Base-by-base conservation (phyloP, 2,888 invertebrate species). In the Monoplex corrugatus region DNA sequence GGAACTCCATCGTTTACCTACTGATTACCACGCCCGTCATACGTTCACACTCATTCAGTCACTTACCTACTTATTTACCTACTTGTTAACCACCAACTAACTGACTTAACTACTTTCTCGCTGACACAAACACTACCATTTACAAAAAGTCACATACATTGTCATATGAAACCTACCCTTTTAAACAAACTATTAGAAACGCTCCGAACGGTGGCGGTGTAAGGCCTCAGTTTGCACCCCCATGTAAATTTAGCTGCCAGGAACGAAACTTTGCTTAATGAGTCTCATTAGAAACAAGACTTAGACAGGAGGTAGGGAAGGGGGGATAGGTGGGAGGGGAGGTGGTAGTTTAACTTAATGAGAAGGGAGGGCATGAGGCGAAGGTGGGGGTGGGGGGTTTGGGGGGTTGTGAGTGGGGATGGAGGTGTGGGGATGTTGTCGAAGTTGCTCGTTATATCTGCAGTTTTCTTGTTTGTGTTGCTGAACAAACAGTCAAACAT, bases 161-260 rank as follows among this genome's bases (percentile, higher is more conserved):
- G 13, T 35, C 10, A 75, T 35, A 38, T 23, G 75, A 75, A 75
- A 13, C 16, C 75, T 38, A 35, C 75, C 75, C 75, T 1, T 75
- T 0, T 10, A 13, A 75, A 38, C 75, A 32, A 32, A 13, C 75
- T 19, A 35, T 38, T 35, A 10, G 35, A 75, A 10, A 16, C 19
- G 63, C 63, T 13, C 35, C 35, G n/a, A n/a, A n/a, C n/a, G 13
- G 38, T 38, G 16, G 80, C 80, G 80, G 80, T 43, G 80, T 43
- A 40, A 44, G 43, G 13, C 40, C 80, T 43, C 43, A 43, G n/a
- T 80, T 80, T 80, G 80, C 35, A 35, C 80, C 43, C 80, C 80
- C 43, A 80, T 80, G 80, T 80, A 80, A 80, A 80, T 80, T 80
- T 80, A 80, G 80, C 80, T 80, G 80, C 43, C 80, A 35, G 43